Percentiles rank a stretch among this genome's conserved stretches.
phyloP scores from a whole-genome alignment of 2,113 vertebrate genomes.

The Vicugna pacos region DNA sequence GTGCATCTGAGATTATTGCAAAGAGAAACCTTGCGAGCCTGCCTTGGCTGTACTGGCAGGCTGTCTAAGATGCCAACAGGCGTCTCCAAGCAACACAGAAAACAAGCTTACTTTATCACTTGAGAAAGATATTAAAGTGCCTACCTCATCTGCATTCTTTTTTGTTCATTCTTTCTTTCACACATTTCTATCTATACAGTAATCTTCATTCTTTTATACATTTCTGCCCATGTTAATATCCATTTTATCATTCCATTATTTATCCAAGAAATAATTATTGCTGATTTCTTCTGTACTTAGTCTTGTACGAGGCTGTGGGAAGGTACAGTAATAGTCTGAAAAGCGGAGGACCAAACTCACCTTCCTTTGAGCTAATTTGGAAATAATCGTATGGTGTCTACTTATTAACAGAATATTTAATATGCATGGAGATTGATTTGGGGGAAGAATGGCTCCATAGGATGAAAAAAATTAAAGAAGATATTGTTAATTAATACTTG shows the following conservation, averaged over 20 bases:
- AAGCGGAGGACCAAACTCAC: background rate
- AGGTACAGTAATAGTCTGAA: background rate
- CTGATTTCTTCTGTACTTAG: background rate
- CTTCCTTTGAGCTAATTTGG: background rate
- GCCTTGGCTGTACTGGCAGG: constrained; percentile 15
- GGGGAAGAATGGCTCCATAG: background rate
- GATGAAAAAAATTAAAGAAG: constrained; percentile 13
- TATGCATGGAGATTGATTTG: constrained; percentile 2
- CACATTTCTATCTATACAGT: too few relatives aligned
- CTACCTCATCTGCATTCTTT: background rate
- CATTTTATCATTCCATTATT: background rate
- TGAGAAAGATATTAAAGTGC: background rate
- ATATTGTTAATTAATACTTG: background rate
- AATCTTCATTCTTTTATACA: background rate
- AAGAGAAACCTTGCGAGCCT: constrained; percentile 12
- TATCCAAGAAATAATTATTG: background rate
- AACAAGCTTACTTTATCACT: background rate
- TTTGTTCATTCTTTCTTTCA: too few relatives aligned
- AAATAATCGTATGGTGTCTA: background rate
- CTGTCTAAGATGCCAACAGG: constrained; percentile 15
- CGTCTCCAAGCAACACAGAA: background rate
- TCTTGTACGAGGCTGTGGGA: background rate
- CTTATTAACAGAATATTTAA: background rate
- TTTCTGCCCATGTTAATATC: background rate
- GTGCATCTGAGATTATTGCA: constrained; percentile 52